phyloP scores from a whole-genome alignment of 2,888 invertebrate genomes.

The Ornithoptera alexandrae region DNA sequence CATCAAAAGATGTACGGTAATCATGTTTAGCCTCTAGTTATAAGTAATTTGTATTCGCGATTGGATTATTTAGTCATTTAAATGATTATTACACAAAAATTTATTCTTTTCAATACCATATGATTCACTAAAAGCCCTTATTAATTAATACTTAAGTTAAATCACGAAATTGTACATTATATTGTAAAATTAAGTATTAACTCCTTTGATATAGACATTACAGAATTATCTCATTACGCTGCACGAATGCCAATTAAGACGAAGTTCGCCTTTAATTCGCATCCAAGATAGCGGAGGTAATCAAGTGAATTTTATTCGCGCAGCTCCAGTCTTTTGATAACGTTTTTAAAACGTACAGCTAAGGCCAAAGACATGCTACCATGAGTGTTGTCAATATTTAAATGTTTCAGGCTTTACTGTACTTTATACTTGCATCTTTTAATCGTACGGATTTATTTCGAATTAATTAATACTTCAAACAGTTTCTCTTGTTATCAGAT shows the following conservation, averaged over 20 bases:
- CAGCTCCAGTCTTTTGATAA: conserved; percentile 14
- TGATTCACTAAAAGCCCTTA: conserved; percentile 14
- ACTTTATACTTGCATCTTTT: too few species aligned
- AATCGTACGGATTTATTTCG: too few species aligned
- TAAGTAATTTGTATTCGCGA: conserved; percentile 1
- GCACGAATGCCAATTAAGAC: conserved; percentile 19
- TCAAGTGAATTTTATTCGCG: conserved; percentile 28
- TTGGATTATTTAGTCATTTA: conserved; percentile 1
- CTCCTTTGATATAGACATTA: conserved; percentile 27
- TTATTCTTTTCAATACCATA: neutral
- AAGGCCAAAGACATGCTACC: neutral
- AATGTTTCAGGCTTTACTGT: too few species aligned
- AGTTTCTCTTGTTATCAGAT: too few species aligned
- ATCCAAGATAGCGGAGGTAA: conserved; percentile 28
- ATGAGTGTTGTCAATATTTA: neutral
- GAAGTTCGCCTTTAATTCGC: conserved; percentile 24
- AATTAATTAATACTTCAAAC: too few species aligned
- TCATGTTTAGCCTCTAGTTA: conserved; percentile 2
- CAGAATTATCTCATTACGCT: conserved; percentile 21
- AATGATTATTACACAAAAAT: conserved; percentile 3
- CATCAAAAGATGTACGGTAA: neutral
- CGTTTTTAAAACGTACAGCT: conserved; percentile 14
- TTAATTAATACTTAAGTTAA: conserved; percentile 5
- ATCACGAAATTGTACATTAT: conserved; percentile 20
- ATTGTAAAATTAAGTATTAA: conserved; percentile 23